Evolutionary conservation across 2,888 invertebrate genomes (phyloP), one percentile per base, ranked within the genome.

Genomic region (Hirudinaria manillensis): DNA sequence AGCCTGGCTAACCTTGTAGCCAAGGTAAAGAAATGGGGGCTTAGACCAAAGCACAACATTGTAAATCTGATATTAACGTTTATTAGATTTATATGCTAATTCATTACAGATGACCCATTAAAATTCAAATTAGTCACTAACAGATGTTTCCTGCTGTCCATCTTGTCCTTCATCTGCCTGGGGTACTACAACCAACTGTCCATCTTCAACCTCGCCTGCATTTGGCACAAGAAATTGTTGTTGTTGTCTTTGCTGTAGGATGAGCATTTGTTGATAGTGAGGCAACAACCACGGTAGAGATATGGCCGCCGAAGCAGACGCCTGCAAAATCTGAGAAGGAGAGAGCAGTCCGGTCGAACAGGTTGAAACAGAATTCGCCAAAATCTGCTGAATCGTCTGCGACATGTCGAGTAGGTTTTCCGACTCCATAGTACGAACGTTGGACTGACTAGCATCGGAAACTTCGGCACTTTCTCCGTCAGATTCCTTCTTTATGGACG

Each of bases 221-320:
- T 74, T 66, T 32, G 74, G 29, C 38, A 66, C 38, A 34, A 66
- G 66, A 34, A 74, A 51, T 55, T 65, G 70, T 56, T 71, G 72
- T 3, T 45, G 36, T 21, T 61, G 72, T 19, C 55, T 45, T 67
- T 76, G 76, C 27, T 71, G 72, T 32, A 61, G 61, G 7, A 76
- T 38, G 51, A 76, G 56, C 76, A 76, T 76, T 67, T 61, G 55
- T 45, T 76, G 76, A 38, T 76, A 73, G 61, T 76, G 72, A 51
- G 72, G 76, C 67, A 72, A 51, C 65, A 76, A 24, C 34, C 72
- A 45, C 3, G 74, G 66, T 21, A 38, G 65, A 16, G 76, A 76
- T 19, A 70, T 75, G 65, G 56, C 55, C 36, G 75, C 38, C 27
- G 71, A 71, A 16, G 56, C 72, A 21, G 72, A 73, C 21, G 76